These are phyloP conservation scores for Girardinus metallicus DNA, from an alignment of 2,797 vertebrate species.

Conservation along the genomic window DNA sequence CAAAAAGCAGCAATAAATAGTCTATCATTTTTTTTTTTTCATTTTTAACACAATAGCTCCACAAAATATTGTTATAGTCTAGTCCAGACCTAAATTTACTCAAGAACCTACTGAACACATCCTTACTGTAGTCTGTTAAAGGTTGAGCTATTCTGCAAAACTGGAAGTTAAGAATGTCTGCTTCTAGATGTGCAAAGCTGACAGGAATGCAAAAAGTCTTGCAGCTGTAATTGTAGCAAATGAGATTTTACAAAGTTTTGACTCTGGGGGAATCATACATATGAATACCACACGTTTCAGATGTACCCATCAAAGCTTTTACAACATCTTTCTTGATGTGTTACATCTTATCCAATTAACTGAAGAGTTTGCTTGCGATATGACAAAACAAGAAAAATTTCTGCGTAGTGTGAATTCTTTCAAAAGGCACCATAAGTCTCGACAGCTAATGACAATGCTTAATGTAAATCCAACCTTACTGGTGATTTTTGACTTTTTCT, in stretches of 20 bases:
- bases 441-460: not conserved
- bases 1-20: too few relatives aligned
- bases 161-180: not conserved
- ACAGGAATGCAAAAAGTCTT: not conserved
- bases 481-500: not conserved
- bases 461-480: not conserved
- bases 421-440: not conserved
- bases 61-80: too few relatives aligned
- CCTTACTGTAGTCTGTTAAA: not conserved
- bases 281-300: not conserved
- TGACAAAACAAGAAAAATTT: not conserved
- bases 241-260: not conserved
- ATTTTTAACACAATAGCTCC: too few relatives aligned
- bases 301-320: not conserved
- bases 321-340: not conserved
- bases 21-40: too few relatives aligned
- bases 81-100: not conserved
- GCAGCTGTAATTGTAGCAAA: not conserved
- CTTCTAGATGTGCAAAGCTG: not conserved
- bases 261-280: not conserved
- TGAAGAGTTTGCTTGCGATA: not conserved
- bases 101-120: not conserved
- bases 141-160: not conserved
- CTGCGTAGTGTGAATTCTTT: not conserved
- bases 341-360: not conserved